These are phyloP conservation scores for Branchellion lobata DNA, from an alignment of 2,888 invertebrate genomes.

Conservation along the genomic window DNA sequence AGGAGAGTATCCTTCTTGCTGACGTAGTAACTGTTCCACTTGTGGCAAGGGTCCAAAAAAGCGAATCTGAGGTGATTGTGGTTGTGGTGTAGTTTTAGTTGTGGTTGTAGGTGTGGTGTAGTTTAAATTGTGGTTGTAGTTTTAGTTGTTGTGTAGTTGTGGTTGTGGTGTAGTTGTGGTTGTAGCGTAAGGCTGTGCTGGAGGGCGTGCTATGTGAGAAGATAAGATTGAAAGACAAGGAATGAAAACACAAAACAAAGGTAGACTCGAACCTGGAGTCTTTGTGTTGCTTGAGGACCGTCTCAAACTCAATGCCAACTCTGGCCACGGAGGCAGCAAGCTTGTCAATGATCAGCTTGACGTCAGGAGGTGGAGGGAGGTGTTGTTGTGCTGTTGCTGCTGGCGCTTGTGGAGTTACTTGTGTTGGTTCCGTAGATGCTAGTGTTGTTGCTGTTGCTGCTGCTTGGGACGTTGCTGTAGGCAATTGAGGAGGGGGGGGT, in stretches of 20 bases:
- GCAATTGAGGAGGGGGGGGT: background rate
- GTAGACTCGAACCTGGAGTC: conserved; percentile 76
- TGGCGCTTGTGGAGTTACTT: no score
- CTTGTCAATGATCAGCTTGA: conserved; percentile 86
- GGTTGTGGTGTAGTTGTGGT: no score
- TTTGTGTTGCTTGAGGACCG: conserved; percentile 64
- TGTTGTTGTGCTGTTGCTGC: background rate
- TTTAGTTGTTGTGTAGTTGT: no score
- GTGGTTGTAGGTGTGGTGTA: no score
- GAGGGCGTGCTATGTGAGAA: no score
- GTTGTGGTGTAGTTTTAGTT: no score
- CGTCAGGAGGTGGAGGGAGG: conserved; percentile 74
- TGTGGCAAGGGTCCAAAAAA: conserved; percentile 77
- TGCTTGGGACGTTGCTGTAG: background rate
- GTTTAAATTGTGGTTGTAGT: no score
- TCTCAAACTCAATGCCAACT: conserved; percentile 88
- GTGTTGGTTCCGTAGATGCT: background rate
- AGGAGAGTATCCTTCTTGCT: conserved; percentile 63
- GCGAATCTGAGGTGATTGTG: conserved; percentile 59
- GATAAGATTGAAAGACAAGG: no score
- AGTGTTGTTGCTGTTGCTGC: no score
- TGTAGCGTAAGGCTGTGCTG: no score
- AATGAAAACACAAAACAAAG: no score
- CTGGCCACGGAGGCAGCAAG: conserved; percentile 94
- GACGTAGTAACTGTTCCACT: conserved; percentile 79